Conservation (phyloP, 2,797 vertebrate genomes). For the Spheniscus humboldti region DNA sequence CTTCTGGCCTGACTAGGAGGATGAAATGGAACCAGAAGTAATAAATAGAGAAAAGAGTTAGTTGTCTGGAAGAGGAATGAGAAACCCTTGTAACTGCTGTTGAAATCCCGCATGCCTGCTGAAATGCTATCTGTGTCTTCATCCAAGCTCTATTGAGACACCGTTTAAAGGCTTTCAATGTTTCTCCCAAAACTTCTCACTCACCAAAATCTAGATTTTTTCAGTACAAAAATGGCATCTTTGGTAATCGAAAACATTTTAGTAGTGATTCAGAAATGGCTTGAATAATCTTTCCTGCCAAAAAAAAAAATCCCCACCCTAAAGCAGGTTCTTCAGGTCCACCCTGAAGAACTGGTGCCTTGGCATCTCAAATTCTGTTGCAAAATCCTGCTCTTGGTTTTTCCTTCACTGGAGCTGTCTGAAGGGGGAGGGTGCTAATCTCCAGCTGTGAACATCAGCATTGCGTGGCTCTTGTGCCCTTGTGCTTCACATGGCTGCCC, state of each 20-base stretch:
- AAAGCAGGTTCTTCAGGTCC: background rate
- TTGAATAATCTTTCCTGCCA: background rate
- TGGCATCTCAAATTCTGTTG: background rate
- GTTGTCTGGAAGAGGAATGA: background rate
- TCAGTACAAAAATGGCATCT: background rate
- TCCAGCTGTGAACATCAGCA: background rate
- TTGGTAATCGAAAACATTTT: background rate
- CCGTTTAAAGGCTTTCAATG: background rate
- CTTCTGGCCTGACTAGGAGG: background rate
- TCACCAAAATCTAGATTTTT: background rate
- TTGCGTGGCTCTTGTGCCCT: accelerated
- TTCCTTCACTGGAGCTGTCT: background rate
- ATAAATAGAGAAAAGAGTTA: background rate
- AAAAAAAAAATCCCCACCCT: background rate
- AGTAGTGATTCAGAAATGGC: background rate
- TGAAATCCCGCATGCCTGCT: background rate
- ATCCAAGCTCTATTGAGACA: background rate
- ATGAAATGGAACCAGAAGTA: background rate
- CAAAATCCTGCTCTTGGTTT: background rate
- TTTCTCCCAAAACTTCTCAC: background rate
- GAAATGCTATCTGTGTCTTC: background rate
- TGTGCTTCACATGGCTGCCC: accelerated
- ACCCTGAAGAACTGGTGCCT: background rate
- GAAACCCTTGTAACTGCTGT: background rate
- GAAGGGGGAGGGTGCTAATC: background rate